These are phyloP conservation scores for Proisotoma minuta DNA, from an alignment of 2,888 invertebrate species.

Conservation along the genomic window DNA sequence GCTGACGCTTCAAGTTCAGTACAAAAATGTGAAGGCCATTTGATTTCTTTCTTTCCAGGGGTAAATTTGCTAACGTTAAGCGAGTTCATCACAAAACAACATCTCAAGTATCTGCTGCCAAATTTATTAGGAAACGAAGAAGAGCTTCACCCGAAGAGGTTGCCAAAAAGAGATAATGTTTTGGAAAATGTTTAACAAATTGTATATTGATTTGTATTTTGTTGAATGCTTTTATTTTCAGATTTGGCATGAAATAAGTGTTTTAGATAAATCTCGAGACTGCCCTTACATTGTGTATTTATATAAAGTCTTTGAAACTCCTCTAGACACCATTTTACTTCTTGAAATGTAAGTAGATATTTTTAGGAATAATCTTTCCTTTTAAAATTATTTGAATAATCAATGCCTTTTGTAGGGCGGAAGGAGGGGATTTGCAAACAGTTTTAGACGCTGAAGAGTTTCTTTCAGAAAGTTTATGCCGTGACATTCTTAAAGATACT, in stretches of 20 bases:
- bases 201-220: no score
- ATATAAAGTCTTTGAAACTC: conserved; percentile 77
- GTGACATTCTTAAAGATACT: conserved; percentile 82
- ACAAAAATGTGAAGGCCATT: neutral
- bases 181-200: no score
- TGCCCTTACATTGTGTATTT: conserved; percentile 81
- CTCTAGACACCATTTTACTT: conserved; percentile 70
- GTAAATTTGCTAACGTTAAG: conserved; percentile 93
- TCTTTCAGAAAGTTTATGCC: conserved; percentile 74
- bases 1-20: neutral
- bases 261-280: conserved; percentile 77
- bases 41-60: conserved; percentile 60
- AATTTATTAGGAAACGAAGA: conserved; percentile 86
- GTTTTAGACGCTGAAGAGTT: conserved; percentile 79
- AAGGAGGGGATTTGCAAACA: conserved; percentile 91
- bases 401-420: conserved; percentile 69
- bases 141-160: conserved; percentile 57
- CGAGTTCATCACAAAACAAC: conserved; percentile 81
- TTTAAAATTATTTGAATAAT: no score
- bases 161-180: neutral
- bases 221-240: conserved; percentile 71
- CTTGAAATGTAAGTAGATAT: conserved; percentile 71
- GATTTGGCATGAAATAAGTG: conserved; percentile 89
- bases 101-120: conserved; percentile 89
- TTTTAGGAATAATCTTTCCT: no score